phyloP scores from a whole-genome alignment of 1,140 invertebrate genomes.

The Macrosteles quadrilineatus region DNA sequence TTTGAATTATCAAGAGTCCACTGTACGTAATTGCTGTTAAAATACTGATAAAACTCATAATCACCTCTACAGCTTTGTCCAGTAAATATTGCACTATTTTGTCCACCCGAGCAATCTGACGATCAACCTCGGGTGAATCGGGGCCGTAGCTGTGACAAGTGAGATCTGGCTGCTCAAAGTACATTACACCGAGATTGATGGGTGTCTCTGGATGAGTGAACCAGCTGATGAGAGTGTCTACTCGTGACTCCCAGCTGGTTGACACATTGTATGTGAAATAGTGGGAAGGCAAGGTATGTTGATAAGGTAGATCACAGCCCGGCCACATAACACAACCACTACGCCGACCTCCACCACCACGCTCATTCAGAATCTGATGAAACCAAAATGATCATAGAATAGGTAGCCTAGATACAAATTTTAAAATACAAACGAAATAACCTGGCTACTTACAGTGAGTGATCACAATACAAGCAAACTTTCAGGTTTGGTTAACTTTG shows the following conservation, averaged over 20 bases:
- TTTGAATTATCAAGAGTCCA: no score
- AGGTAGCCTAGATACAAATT: background rate
- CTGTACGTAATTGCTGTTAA: no score
- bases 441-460: no score
- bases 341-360: conserved; percentile 49
- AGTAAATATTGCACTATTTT: conserved; percentile 60
- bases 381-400: conserved; percentile 33
- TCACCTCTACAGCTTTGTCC: conserved; percentile 36
- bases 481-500: no score
- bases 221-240: conserved; percentile 67
- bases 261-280: conserved; percentile 54
- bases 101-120: conserved; percentile 58
- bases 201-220: conserved; percentile 58
- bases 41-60: no score
- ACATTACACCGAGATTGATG: conserved; percentile 66
- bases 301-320: conserved; percentile 54
- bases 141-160: conserved; percentile 58
- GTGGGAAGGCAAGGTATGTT: conserved; percentile 51
- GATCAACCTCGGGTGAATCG: conserved; percentile 50
- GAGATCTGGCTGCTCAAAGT: conserved; percentile 72
- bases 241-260: conserved; percentile 55
- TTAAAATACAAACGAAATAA: no score
- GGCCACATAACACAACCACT: conserved; percentile 67
- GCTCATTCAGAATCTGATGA: conserved; percentile 59
- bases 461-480: no score